These are phyloP conservation scores for Drosophila setifemur DNA, from an alignment of 1,140 invertebrate genomes.

Conservation along the genomic window DNA sequence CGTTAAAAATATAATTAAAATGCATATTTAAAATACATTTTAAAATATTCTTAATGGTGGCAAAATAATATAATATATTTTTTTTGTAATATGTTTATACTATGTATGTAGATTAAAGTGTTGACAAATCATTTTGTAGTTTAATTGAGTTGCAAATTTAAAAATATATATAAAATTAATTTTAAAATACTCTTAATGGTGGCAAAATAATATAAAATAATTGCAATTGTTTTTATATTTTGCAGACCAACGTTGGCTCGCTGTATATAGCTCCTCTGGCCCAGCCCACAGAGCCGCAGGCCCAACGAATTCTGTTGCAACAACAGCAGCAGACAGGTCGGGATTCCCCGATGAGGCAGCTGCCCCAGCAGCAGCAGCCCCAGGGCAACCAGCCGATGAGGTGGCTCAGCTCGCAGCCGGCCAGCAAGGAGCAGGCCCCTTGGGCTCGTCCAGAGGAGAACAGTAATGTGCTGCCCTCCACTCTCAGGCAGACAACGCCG, in stretches of 20 bases:
- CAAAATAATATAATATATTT: too few species aligned
- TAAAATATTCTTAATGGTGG: too few species aligned
- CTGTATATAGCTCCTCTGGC: conserved; percentile 77
- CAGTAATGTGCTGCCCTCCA: conserved; percentile 73
- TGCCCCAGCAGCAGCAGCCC: conserved; percentile 62
- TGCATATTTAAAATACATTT: too few species aligned
- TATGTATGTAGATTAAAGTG: too few species aligned
- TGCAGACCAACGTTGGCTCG: conserved; percentile 75
- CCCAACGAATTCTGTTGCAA: conserved; percentile 68
- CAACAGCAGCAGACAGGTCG: conserved; percentile 60
- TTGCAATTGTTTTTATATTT: not conserved
- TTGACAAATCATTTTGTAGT: too few species aligned
- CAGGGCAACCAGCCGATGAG: conserved; percentile 56
- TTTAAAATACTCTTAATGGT: not conserved
- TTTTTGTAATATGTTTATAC: too few species aligned
- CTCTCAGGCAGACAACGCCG: conserved; percentile 59
- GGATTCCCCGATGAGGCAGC: conserved; percentile 70
- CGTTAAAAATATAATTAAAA: too few species aligned
- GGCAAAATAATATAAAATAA: not conserved
- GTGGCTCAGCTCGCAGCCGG: conserved; percentile 71
- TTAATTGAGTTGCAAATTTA: too few species aligned
- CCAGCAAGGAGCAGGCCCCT: conserved; percentile 69
- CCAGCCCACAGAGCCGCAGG: conserved; percentile 71
- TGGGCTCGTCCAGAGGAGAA: conserved; percentile 78
- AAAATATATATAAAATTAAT: not conserved